Evolutionary conservation across 2,113 vertebrate species (phyloP).

Genomic region (Eurystomus gularis): DNA sequence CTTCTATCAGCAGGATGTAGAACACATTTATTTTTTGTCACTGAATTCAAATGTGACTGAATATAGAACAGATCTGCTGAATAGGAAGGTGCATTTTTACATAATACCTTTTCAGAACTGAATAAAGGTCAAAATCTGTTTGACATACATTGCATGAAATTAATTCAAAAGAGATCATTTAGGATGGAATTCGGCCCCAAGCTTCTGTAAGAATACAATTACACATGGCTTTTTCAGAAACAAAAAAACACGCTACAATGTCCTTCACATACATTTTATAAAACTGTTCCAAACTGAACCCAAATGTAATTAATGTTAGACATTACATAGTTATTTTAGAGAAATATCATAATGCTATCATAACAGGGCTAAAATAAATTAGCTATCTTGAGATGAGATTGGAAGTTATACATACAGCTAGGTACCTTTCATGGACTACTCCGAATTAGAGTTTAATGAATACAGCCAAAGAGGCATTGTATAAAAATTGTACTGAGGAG

Average conservation of each 20-base stretch:
- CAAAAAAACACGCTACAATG: background rate
- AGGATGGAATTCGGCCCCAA: background rate
- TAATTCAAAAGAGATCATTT: slow-evolving; percentile 12
- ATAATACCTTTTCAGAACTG: slow-evolving; percentile 13
- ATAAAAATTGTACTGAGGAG: background rate
- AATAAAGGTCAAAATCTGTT: slow-evolving; percentile 52
- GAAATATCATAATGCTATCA: background rate
- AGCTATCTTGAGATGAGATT: background rate
- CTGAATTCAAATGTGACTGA: slow-evolving; percentile 24
- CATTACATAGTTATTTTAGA: background rate
- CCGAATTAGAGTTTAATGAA: background rate
- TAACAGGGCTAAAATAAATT: background rate
- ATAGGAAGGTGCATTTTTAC: slow-evolving; percentile 27
- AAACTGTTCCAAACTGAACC: background rate
- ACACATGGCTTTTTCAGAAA: slow-evolving; percentile 3
- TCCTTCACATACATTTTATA: background rate
- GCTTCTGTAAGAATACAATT: background rate
- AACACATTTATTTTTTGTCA: slow-evolving; percentile 40
- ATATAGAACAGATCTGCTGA: slow-evolving; percentile 19
- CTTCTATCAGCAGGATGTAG: slow-evolving; percentile 7
- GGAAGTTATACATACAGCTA: background rate
- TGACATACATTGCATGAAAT: slow-evolving; percentile 32
- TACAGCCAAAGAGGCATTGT: background rate
- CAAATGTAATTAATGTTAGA: background rate
- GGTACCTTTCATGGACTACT: background rate